Conservation (phyloP, 2,113 vertebrate species). For the Calidris pugnax region DNA sequence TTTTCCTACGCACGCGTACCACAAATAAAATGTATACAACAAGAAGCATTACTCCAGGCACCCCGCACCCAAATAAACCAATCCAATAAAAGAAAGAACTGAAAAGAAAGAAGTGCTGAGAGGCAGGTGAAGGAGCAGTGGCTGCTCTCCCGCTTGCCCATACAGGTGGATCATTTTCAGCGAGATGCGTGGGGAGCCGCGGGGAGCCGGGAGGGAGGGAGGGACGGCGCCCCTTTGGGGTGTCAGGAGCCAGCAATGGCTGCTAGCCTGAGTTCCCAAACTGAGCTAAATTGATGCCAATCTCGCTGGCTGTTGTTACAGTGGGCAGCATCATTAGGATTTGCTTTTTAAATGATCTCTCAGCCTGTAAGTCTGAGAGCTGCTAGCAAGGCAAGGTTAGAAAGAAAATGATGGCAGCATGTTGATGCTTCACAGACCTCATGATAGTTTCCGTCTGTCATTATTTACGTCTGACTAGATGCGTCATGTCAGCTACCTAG, state of each 20-base stretch:
- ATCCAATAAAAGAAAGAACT: neutral
- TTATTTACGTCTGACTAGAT: conserved; percentile 99
- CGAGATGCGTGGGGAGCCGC: neutral
- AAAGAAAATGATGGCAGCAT: conserved; percentile 95
- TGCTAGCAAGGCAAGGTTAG: conserved; percentile 95
- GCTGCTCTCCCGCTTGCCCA: neutral
- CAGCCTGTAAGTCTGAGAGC: conserved; percentile 84
- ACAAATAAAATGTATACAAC: neutral
- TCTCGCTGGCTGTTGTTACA: conserved; percentile 82
- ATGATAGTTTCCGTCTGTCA: conserved; percentile 99
- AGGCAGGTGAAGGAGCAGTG: neutral
- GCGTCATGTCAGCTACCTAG: conserved; percentile 97
- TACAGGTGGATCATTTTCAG: conserved; percentile 22
- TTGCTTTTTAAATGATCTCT: conserved; percentile 96
- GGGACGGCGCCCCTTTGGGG: conserved; percentile 34
- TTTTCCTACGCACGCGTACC: neutral
- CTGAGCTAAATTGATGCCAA: conserved; percentile 84
- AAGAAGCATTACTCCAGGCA: neutral
- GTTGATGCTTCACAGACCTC: conserved; percentile 99
- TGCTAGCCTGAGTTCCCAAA: conserved; percentile 75
- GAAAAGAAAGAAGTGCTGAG: neutral
- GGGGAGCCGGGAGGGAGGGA: neutral
- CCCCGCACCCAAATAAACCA: conserved; percentile 7
- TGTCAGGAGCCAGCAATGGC: conserved; percentile 71
- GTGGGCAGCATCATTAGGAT: conserved; percentile 93